A percentile compares a stretch with the other conserved stretches of the same genome.
Evolutionary conservation across 2,113 vertebrate genomes (phyloP).

Genomic region (Oxygymnocypris stewartii): DNA sequence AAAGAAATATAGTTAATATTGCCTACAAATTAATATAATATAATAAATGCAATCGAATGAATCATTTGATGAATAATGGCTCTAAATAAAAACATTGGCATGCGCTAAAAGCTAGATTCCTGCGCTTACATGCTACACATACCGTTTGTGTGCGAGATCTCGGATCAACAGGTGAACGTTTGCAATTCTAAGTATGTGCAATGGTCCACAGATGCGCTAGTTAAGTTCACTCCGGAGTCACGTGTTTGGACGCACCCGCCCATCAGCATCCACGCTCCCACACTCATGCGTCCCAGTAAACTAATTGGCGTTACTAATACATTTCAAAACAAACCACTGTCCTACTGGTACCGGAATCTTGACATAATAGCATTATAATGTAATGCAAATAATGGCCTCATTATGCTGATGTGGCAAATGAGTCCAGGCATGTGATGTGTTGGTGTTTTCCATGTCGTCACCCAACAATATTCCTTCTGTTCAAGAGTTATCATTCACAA

Average conservation of each 20-base stretch:
- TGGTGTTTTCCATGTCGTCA: constrained; percentile 26
- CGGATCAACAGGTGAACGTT: constrained; percentile 47
- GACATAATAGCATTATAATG: constrained; percentile 73
- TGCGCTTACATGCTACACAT: background rate
- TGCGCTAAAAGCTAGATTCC: background rate
- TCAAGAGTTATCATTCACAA: constrained; percentile 29
- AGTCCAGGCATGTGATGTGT: constrained; percentile 51
- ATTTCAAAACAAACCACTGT: constrained; percentile 72
- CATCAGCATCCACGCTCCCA: constrained; percentile 62
- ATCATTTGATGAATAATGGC: background rate
- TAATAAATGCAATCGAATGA: background rate
- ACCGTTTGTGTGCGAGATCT: background rate
- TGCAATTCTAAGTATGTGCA: constrained; percentile 36
- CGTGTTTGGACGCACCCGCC: constrained; percentile 49
- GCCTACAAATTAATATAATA: no score
- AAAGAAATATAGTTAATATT: no score
- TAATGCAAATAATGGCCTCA: constrained; percentile 76
- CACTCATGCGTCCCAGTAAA: constrained; percentile 72
- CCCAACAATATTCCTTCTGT: constrained; percentile 42
- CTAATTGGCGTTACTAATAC: constrained; percentile 81
- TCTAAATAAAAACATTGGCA: background rate
- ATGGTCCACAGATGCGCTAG: constrained; percentile 53
- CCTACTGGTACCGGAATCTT: constrained; percentile 72
- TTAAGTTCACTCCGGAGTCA: constrained; percentile 51
- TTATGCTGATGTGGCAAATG: constrained; percentile 71